Base-by-base conservation (phyloP, 2,888 invertebrate genomes). In the Tetheella fluctuosa region DNA sequence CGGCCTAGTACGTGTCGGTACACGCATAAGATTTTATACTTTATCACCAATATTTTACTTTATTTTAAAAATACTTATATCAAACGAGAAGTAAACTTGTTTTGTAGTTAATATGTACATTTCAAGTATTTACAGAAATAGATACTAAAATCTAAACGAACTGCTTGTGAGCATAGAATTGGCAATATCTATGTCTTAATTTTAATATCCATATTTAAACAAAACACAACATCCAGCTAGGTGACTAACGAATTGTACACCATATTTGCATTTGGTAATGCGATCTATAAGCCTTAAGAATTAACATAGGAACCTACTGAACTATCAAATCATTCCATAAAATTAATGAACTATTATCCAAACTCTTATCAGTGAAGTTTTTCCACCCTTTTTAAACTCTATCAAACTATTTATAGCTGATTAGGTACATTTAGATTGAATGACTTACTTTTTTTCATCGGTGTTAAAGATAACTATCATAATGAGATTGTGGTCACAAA, bases 191-290 rank as follows among this genome's bases (percentile, higher is more conserved):
- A 17, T 42, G 15, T n/a, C 20, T 2, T 48, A 3, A 48, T 48
- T 48, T 3, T 20, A 48, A 48, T 48, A 48, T 48, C 48, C 10
- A 5, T 48, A 48, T 17, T 48, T 10, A 48, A 48, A 48, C 20
- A 48, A 48, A 48, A 42, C 20, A 20, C 10, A 20, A 48, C 48
- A 42, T 17, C 15, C 15, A 39, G n/a, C 15, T 6, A 48, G 12
- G 15, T 37, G 23, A 57, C 57, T 23, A 57, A 39, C 39, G 53
- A 52, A 53, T 34, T 34, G 34, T n/a, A 23, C 52, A 28, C 17
- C n/a, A 52, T 23, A 39, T 48, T 48, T 48, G 10, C 48, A 48
- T 48, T 20, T 48, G 7, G 20, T 48, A n/a, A 48, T 48, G 17
- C 20, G 48, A n/a, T 39, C 7, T n/a, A 39, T 39, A 39, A 37